These are phyloP conservation scores for Ptychobarbus kaznakovi DNA, from an alignment of 2,797 vertebrate species.

Conservation along the genomic window DNA sequence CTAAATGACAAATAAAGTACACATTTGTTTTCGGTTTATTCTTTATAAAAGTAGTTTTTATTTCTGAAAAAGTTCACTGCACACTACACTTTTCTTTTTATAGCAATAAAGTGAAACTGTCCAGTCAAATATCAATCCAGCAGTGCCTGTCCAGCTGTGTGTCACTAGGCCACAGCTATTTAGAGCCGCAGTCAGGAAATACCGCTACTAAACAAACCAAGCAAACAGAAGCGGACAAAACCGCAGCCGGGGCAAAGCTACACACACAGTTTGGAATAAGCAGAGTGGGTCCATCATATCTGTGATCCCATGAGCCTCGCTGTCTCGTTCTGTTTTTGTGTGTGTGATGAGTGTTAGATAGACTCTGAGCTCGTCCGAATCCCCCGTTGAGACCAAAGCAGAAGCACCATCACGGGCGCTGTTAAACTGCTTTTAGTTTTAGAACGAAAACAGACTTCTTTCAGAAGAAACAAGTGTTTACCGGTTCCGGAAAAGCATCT, in stretches of 20 bases:
- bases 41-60: not conserved
- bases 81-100: constrained; percentile 29
- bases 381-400: constrained; percentile 4
- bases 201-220: constrained; percentile 67
- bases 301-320: constrained; percentile 7
- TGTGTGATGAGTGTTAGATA: constrained; percentile 16
- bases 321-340: not conserved
- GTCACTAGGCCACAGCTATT: constrained; percentile 68
- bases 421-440: not conserved
- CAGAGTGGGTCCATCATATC: constrained; percentile 10
- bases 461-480: not conserved
- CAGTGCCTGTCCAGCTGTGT: constrained; percentile 65
- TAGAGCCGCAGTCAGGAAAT: constrained; percentile 64
- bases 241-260: constrained; percentile 40
- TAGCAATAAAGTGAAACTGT: constrained; percentile 31
- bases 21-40: not conserved
- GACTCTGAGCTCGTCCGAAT: not conserved
- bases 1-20: not conserved
- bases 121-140: constrained; percentile 55
- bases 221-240: constrained; percentile 64
- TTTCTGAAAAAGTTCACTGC: not conserved
- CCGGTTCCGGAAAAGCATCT: not conserved
- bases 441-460: not conserved
- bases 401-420: not conserved
- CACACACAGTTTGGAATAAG: constrained; percentile 58